Base-by-base conservation (phyloP, 2,113 vertebrate species). In the Mastomys coucha region DNA sequence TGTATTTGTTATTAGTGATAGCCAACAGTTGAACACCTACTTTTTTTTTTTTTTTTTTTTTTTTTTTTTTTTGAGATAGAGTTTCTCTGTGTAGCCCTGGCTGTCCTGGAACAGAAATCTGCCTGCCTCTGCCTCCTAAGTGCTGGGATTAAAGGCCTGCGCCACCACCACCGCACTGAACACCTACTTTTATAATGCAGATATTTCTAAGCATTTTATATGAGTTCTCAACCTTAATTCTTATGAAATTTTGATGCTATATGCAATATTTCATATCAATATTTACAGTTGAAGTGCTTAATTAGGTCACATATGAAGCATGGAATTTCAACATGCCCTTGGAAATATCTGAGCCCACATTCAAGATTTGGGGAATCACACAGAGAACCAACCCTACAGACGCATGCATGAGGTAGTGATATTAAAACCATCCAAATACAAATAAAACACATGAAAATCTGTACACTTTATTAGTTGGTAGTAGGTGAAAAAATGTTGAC, bases 381-480 rank as follows among this genome's bases (percentile, higher is more conserved):
- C 49, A 67, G 17, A 51, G 36, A n/a, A n/a, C n/a, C n/a, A 94
- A 42, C 56, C 58, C 22, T 42, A 31, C 9, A 7, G 49, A 31
- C 22, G 2, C 14, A 82, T 11, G 56, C 2, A 60, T 31, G 19
- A 78, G 76, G 1, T 77, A 56, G 3, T 78, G 45, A 58, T 65
- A 72, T 72, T 70, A 60, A 94, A 91, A 49, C 49, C 49, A 87
- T 28, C 8, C 88, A 67, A 4, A 19, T 39, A 80, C 53, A 85
- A 91, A 86, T 85, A 93, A 91, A 95, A 93, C 24, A 77, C 12
- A 26, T 60, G 65, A 63, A 69, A 45, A 85, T 63, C 39, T 67
- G 49, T n/a, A 91, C 36, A 93, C 67, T 67, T 45, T 91, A n/a
- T 67, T 75, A 70, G 42, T 36, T 95, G 19, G 7, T 75, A 26